Base-by-base conservation (phyloP, 64 coral and sea anemone genomes). In the Stylophora pistillata region DNA sequence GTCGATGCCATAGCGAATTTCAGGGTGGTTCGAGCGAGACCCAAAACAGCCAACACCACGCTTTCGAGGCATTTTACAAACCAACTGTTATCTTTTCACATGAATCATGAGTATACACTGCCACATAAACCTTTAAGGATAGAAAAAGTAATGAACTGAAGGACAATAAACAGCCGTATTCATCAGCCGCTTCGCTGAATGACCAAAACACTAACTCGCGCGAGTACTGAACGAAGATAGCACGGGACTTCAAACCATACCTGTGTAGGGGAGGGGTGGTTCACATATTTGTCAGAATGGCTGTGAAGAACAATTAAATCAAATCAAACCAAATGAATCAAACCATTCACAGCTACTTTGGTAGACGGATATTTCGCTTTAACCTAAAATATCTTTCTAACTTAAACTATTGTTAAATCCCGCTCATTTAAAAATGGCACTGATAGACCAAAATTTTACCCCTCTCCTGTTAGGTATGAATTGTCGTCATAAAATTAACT, bases 1-100 rank as follows among this genome's bases (percentile, higher is more conserved):
- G 60, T 95, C 89, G 34, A 99, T 89, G 66, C 97, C 97, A 95
- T 99, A 99, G 34, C 97, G 90, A 88, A 99, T 99, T 86, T 99
- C 94, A 31, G 90, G 97, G 76, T 97, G 95, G 59, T 97, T 88
- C 34, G 91, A 89, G 53, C 95, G 90, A 37, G 95, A 93, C 29
- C 95, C 95, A 30, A 97, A 97, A 74, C 95, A 97, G 29, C 95
- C 95, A 76, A 97, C 85, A 10, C 56, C 69, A 72, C 79, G 70
- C 58, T 93, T 97, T 62, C 91, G 75, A 87, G 95, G 95, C 95
- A 97, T 97, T 21, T 93, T 97, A 84, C 34, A 20, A 65, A 84
- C 60, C 31, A 21, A 84, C 11, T 70, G 62, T 63, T 84, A 84
- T 84, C 80, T 84, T 63, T 70, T 53, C 18, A 20, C 23, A 33